A percentile compares a stretch with the other conserved stretches of the same genome.
Conservation (phyloP, 2,888 invertebrate species). For the Azorinus chamasolen region DNA sequence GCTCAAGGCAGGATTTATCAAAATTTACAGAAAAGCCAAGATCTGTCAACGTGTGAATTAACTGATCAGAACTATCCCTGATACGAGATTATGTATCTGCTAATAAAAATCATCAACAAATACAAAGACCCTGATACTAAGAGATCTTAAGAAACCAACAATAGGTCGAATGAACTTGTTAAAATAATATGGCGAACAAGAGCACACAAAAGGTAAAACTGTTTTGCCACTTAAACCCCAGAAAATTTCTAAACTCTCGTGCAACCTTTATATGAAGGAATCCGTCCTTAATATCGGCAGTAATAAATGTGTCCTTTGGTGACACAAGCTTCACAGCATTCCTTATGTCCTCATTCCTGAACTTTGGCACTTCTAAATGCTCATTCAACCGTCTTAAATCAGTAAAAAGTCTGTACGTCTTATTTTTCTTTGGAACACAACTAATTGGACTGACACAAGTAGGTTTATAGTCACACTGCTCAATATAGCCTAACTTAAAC, state of each 20-base stretch:
- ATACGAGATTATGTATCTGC: conserved; percentile 12
- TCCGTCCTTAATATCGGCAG: conserved; percentile 15
- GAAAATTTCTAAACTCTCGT: too few species aligned
- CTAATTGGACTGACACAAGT: conserved; percentile 7
- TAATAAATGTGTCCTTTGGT: not conserved
- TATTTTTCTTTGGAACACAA: conserved; percentile 7
- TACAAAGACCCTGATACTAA: conserved; percentile 21
- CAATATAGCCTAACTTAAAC: conserved; percentile 23
- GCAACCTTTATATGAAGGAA: not conserved
- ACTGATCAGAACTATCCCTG: not conserved
- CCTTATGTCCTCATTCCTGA: conserved; percentile 38
- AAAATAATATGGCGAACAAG: conserved; percentile 26
- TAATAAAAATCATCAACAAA: conserved; percentile 31
- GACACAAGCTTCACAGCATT: not conserved
- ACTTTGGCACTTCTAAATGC: conserved; percentile 6
- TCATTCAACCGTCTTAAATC: conserved; percentile 6
- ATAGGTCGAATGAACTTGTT: conserved; percentile 8
- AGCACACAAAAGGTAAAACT: not conserved
- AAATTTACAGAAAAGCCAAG: conserved; percentile 11
- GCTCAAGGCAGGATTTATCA: conserved; percentile 5
- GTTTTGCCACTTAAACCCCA: not conserved
- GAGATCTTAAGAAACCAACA: conserved; percentile 3
- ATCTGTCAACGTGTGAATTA: conserved; percentile 2
- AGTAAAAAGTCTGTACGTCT: conserved; percentile 16
- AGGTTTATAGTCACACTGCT: conserved; percentile 3